Evolutionary conservation across 2,113 vertebrate species (phyloP), one percentile per base, ranked within the genome.

Genomic region (Takifugu flavidus): DNA sequence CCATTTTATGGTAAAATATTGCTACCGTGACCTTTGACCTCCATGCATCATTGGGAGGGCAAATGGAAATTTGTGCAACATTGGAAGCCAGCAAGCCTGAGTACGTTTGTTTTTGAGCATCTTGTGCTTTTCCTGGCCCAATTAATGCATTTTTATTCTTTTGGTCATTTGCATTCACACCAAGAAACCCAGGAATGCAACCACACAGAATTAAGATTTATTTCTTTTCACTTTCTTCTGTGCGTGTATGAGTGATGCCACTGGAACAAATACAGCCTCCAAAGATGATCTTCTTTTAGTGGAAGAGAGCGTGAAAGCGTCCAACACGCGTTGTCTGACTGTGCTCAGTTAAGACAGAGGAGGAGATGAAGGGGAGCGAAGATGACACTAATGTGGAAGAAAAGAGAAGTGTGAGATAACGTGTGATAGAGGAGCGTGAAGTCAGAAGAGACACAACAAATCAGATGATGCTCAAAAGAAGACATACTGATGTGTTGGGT

Each of bases 381-480:
- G 46, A 53, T 49, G 49, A 51, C 14, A 56, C 54, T 29, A 61
- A 53, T n/a, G 50, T 60, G 42, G 6, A 20, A 20, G 13, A 44
- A 43, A 49, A 25, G 49, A 15, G 6, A 15, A 43, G 12, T 13
- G 42, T 4, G 56, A 49, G 53, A 57, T 34, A 29, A 28, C 44
- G 53, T 43, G 47, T 12, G 25, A 62, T 20, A 58, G 14, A 54
- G n/a, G 0, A 13, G 43, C 3, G 28, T 52, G 44, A 53, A 15
- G 50, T 65, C 29, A 53, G 53, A 27, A 15, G 56, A 56, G 60
- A 49, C 15, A 12, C 31, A 66, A 57, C 46, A 47, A 31, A 64
- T 63, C 62, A 53, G 74, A 74, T 28, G 58, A 31, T 28, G 28
- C 39, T 60, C 28, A 34, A 29, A 20, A 42, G 44, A 67, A 15